These are phyloP conservation scores for Urechis unicinctus DNA, from an alignment of 2,888 invertebrate species.

Conservation along the genomic window DNA sequence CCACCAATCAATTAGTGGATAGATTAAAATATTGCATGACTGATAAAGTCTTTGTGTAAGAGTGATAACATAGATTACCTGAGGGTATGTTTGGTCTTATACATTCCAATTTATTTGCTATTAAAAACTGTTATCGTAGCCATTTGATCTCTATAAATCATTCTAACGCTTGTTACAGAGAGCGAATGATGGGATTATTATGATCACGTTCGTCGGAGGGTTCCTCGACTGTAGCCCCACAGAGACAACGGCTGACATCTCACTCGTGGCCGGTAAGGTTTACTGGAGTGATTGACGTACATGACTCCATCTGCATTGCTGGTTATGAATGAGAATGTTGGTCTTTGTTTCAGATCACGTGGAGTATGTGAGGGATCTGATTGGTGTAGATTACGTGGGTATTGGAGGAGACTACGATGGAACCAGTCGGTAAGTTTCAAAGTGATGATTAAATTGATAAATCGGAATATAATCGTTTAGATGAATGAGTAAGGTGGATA, in stretches of 20 bases:
- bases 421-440: constrained; percentile 30
- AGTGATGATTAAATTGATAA: too few species aligned
- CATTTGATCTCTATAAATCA: too few species aligned
- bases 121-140: too few species aligned
- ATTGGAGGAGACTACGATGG: constrained; percentile 48
- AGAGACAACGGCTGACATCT: constrained; percentile 57
- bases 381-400: constrained; percentile 42
- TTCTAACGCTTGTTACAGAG: too few species aligned
- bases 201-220: constrained; percentile 78
- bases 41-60: too few species aligned
- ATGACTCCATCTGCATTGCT: neutral
- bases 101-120: too few species aligned
- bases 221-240: constrained; percentile 64
- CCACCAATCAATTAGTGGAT: too few species aligned
- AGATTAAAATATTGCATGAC: too few species aligned
- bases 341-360: constrained; percentile 35
- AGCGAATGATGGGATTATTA: constrained; percentile 73
- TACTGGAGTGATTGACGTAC: neutral
- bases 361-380: constrained; percentile 35
- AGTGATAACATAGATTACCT: too few species aligned
- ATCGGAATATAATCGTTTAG: too few species aligned
- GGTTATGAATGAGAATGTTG: neutral
- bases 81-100: too few species aligned
- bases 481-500: too few species aligned
- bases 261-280: constrained; percentile 12